A percentile compares a stretch with the other conserved stretches of the same genome.
phyloP scores from a whole-genome alignment of 2,797 vertebrate species.

The Hephaestus fuliginosus region DNA sequence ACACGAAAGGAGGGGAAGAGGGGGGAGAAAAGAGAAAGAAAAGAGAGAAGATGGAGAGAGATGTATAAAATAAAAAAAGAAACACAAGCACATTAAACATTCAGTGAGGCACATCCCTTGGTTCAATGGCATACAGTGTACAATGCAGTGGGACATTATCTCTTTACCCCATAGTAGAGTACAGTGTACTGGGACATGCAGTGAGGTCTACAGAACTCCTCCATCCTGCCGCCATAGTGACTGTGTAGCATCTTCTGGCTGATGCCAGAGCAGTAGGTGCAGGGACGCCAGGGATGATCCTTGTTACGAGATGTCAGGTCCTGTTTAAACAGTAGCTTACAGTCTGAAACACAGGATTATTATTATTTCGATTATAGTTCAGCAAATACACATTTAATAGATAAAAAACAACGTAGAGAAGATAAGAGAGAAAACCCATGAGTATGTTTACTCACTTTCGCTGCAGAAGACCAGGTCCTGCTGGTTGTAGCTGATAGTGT shows the following conservation, averaged over 20 bases:
- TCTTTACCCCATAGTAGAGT: slow-evolving; percentile 90
- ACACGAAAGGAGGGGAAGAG: neutral
- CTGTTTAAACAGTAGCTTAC: slow-evolving; percentile 93
- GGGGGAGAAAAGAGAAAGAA: neutral
- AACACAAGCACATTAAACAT: neutral
- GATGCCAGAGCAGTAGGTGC: slow-evolving; percentile 93
- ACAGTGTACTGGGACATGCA: slow-evolving; percentile 98
- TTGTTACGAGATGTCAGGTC: slow-evolving; percentile 88
- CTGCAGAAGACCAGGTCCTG: slow-evolving; percentile 81
- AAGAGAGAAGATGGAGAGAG: neutral
- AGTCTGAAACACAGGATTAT: slow-evolving; percentile 82
- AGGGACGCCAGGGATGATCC: slow-evolving; percentile 90
- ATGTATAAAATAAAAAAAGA: neutral
- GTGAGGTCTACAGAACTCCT: slow-evolving; percentile 96
- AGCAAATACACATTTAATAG: neutral
- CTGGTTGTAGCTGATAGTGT: slow-evolving; percentile 75
- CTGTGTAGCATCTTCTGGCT: slow-evolving; percentile 92
- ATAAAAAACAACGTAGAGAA: neutral
- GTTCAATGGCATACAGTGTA: neutral
- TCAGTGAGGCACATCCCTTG: neutral
- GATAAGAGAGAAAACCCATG: neutral
- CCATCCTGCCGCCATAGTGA: slow-evolving; percentile 92
- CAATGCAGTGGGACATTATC: neutral
- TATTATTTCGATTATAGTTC: neutral
- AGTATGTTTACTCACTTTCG: slow-evolving; percentile 74